Percentiles rank a stretch among this genome's conserved stretches.
Evolutionary conservation across 2,797 vertebrate species (phyloP).

Genomic region (Characodon lateralis): DNA sequence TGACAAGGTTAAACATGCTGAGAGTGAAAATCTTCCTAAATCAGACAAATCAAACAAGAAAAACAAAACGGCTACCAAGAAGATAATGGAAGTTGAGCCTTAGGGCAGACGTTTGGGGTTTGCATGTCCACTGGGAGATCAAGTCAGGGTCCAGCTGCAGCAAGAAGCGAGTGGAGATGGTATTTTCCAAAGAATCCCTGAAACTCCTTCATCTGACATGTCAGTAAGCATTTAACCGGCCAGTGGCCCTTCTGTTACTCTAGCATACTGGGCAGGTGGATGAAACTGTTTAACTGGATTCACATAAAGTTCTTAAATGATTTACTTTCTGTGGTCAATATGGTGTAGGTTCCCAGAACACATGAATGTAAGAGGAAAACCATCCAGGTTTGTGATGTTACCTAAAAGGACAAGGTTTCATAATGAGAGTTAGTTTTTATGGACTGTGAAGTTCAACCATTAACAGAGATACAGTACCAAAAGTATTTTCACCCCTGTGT

Average conservation of each 20-base stretch:
- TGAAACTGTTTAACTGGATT: slow-evolving; percentile 11
- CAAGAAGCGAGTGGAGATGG: slow-evolving; percentile 33
- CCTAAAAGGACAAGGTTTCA: background rate
- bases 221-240: slow-evolving; percentile 9
- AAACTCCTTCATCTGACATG: slow-evolving; percentile 22
- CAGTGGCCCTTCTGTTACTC: background rate
- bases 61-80: background rate
- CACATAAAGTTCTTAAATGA: slow-evolving; percentile 25
- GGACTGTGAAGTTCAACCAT: background rate
- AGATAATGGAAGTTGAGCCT: slow-evolving; percentile 18
- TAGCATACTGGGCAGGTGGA: background rate
- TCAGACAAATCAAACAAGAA: slow-evolving; percentile 6
- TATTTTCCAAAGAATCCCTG: slow-evolving; percentile 57
- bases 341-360: background rate
- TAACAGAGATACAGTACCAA: background rate
- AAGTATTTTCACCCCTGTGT: background rate
- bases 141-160: slow-evolving; percentile 67
- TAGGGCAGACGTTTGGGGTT: slow-evolving; percentile 14
- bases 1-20: slow-evolving; percentile 12
- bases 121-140: slow-evolving; percentile 41
- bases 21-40: slow-evolving; percentile 4
- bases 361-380: background rate
- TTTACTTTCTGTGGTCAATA: slow-evolving; percentile 22
- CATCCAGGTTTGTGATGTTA: background rate
- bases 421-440: background rate